These are phyloP conservation scores for Steatornis caripensis DNA, from an alignment of 2,113 vertebrate species.

Conservation along the genomic window DNA sequence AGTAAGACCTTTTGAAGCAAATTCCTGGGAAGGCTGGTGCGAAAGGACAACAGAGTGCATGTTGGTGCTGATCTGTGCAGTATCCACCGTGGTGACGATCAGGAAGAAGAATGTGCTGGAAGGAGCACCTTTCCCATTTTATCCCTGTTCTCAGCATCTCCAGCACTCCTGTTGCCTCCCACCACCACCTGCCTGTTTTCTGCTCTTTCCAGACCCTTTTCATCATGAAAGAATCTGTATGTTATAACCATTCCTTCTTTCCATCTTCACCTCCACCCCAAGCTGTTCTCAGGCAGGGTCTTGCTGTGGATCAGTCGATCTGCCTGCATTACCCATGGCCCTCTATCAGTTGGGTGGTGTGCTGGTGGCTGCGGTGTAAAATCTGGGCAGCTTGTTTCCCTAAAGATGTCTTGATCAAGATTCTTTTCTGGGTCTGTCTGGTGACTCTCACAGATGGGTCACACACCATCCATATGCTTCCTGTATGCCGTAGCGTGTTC, in stretches of 20 bases:
- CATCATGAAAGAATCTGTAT: not conserved
- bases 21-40: not conserved
- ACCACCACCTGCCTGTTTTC: not conserved
- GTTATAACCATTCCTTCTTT: not conserved
- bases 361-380: not conserved
- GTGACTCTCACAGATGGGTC: conserved; percentile 35
- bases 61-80: not conserved
- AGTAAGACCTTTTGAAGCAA: not conserved
- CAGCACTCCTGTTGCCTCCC: not conserved
- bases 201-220: not conserved
- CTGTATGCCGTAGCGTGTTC: conserved; percentile 6
- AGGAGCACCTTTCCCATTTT: not conserved
- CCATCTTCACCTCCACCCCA: not conserved
- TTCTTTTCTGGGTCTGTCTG: not conserved
- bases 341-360: not conserved
- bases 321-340: not conserved
- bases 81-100: not conserved
- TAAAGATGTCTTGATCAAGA: not conserved
- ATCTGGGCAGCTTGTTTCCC: not conserved
- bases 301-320: not conserved
- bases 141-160: not conserved
- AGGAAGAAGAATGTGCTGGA: not conserved
- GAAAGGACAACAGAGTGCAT: not conserved
- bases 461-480: conserved; percentile 20
- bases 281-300: not conserved